Base-by-base conservation (phyloP, 2,888 invertebrate genomes). In the Bombylius discolor region DNA sequence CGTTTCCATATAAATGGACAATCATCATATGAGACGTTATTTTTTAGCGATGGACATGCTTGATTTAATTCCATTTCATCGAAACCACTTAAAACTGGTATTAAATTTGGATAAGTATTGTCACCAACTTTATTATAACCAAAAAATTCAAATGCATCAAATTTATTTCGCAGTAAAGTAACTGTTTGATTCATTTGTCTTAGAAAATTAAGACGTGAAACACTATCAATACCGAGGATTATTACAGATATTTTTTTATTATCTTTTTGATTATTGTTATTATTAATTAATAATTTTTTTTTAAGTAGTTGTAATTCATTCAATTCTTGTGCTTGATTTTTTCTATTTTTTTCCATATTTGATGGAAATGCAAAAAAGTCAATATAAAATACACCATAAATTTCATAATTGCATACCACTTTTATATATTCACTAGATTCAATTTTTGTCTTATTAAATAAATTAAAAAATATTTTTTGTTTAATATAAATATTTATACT, bases 81-180 rank as follows among this genome's bases (percentile, higher is more conserved):
- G 48, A 84, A 68, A 0, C 94, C 94, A 4, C 84, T 81, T 12
- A 94, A 74, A 59, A 90, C 79, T 0, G 95, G 88, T 8, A 88
- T 81, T 57, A 96, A 70, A 71, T 96, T 96, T 1, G 93, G 92
- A 69, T 89, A 94, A 0, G 95, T 95, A 70, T 95, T 96, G 71
- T 95, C 95, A 5, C 84, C 96, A 9, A 96, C 87, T 78, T 95
- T 96, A 68, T 89, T 93, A 71, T 91, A 94, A 6, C 95, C 96
- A 62, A 85, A 72, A 68, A 96, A 77, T 68, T 91, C 91, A 52
- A 89, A 78, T 46, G 85, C 84, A 13, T 79, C 78, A 58, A 87
- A 74, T 36, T 67, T 63, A 14, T 80, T 71, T 57, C 78, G 75
- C 36, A 89, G 71, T 61, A 79, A 80, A 3, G 73, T 66, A 5